Evolutionary conservation across 2,797 vertebrate species (phyloP).

Genomic region (Avahi laniger): DNA sequence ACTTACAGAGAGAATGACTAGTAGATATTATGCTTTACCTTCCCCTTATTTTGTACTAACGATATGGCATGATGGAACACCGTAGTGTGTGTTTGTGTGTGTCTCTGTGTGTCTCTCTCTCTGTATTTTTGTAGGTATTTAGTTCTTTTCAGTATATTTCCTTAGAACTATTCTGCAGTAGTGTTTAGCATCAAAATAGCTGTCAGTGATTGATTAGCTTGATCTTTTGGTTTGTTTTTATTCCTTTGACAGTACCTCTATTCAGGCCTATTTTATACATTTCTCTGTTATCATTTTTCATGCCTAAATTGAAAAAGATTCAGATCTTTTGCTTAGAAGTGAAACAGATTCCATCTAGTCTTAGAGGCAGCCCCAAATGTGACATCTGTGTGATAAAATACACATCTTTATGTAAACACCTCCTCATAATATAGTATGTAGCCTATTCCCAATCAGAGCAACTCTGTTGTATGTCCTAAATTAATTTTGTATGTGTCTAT

Average conservation of each 20-base stretch:
- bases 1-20: slow-evolving; percentile 1
- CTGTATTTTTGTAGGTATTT: not conserved
- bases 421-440: not conserved
- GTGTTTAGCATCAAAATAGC: not conserved
- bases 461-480: not conserved
- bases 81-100: not conserved
- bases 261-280: slow-evolving; percentile 6
- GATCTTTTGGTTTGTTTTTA: slow-evolving; percentile 10
- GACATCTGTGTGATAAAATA: not conserved
- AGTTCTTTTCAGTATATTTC: not conserved
- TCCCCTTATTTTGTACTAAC: slow-evolving; percentile 4
- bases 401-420: not conserved
- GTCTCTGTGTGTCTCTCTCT: no score
- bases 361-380: not conserved
- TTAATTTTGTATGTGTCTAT: not conserved
- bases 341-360: not conserved
- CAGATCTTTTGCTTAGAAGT: slow-evolving; percentile 28
- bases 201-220: not conserved
- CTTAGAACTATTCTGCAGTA: slow-evolving; percentile 3
- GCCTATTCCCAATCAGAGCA: not conserved
- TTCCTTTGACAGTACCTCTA: not conserved
- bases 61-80: not conserved
- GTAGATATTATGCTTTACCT: not conserved
- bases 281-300: slow-evolving; percentile 20
- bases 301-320: not conserved